Base-by-base conservation (phyloP, 35 echinoderm and acorn worm species). In the Acanthaster planci region DNA sequence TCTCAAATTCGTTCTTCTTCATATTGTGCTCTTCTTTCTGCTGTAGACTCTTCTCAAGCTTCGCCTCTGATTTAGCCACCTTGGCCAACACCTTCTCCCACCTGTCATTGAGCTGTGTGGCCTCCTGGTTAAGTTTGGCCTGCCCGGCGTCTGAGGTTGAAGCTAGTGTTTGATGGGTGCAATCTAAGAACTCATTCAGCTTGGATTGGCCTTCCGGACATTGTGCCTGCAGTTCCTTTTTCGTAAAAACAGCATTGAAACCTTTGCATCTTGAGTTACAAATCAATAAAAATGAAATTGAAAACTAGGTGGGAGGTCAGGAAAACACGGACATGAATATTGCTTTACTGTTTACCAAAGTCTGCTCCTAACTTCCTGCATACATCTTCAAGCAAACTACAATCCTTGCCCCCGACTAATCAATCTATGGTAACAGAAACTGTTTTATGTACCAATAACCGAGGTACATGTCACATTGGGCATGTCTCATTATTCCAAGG, bases 91-190 rank as follows among this genome's bases (percentile, higher is more conserved):
- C 54, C 18, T 23, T 56, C 47, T 93, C 81, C 85, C 79, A 83
- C 23, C 52, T 42, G 29, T 84, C 57, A n/a, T 87, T 77, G n/a
- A 44, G 51, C 51, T 64, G 18, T 17, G 51, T 37, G 35, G 78
- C 80, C 30, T 83, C 31, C 27, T 88, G 55, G 22, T 84, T 67
- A 26, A 93, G 55, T 35, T 77, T 54, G 9, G 50, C 68, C 12
- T 84, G 37, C 14, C 91, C 91, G 35, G 91, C 59, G 22, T 37
- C 86, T 82, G 77, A 51, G 55, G 91, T 93, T 18, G 85, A 84
- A 52, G 60, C 80, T 51, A 93, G 44, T 30, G 91, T 77, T 21
- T 47, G 36, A 15, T 84, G 37, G 22, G 85, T 75, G 23, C 67
- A 75, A n/a, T 84, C 86, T 37, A 88, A 57, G 31, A 93, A 30